Base-by-base conservation (phyloP, 2,888 invertebrate genomes). In the Dynastes grantii region DNA sequence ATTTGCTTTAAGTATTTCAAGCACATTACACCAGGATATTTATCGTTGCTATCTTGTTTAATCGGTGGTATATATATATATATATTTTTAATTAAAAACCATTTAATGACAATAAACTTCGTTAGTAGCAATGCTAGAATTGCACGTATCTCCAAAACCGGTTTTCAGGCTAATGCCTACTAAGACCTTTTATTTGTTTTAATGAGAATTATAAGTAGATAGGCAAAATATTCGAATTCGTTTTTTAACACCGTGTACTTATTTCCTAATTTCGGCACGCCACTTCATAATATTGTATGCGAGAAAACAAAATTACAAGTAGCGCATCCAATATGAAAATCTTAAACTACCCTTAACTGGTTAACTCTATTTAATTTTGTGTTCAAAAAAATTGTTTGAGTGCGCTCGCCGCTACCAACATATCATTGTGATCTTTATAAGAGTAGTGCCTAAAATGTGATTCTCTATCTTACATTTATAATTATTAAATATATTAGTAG, bases 381-480 rank as follows among this genome's bases (percentile, higher is more conserved):
- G 68, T 68, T 68, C 68, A 51, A 51, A 51, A 51, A 68, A 51
- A n/a, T 55, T 71, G 11, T 61, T 61, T 61, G 61, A 75, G 61
- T 40, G 73, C 73, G 73, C 45, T 75, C 22, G 61, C 61, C 65
- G 79, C 79, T 75, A 77, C 67, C 73, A 84, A 87, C 89, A 89
- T 89, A 89, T 89, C 89, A 89, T 85, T 89, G 88, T 89, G 88
- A 89, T 89, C 87, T 88, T 86, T 84, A 82, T 84, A 86, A 86
- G 86, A 87, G 88, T 89, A 89, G 89, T 89, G 89, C 89, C 89
- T 89, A 87, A 79, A 79, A 77, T 87, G 86, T 87, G 84, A 84
- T 85, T 85, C 82, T 83, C 81, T 84, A 84, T 84, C 83, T 84
- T 80, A 81, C 79, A 82, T 65, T 65, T 68, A 77, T 65, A 55